These are phyloP conservation scores for Psammodynastes pulverulentus DNA, from an alignment of 2,113 vertebrate species.

Conservation along the genomic window DNA sequence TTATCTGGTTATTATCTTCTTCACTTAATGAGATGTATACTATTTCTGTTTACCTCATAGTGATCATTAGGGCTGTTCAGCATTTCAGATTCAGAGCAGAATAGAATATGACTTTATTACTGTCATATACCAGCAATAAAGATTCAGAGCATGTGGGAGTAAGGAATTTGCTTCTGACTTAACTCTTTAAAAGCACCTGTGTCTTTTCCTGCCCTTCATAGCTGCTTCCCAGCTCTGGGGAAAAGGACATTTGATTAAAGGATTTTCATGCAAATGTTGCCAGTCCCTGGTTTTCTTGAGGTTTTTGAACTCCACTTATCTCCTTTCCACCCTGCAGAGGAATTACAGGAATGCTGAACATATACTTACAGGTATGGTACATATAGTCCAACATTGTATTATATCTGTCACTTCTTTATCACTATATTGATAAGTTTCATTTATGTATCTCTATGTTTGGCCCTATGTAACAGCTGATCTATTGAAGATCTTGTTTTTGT, in stretches of 20 bases:
- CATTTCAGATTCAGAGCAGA: neutral
- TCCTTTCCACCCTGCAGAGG: neutral
- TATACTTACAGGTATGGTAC: neutral
- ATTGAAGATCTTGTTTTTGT: neutral
- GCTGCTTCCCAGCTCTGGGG: neutral
- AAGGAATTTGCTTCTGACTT: neutral
- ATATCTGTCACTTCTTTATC: neutral
- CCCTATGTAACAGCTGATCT: neutral
- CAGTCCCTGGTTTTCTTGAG: neutral
- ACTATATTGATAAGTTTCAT: neutral
- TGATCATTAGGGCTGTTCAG: neutral
- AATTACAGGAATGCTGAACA: neutral
- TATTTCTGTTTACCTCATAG: neutral
- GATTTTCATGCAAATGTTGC: neutral
- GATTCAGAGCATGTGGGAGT: neutral
- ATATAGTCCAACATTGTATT: neutral
- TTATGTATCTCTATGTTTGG: neutral
- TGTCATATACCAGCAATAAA: too few relatives aligned
- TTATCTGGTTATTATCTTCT: neutral
- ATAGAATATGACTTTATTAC: too few relatives aligned
- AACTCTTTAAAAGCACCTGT: neutral
- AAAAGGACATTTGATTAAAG: neutral
- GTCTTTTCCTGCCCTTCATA: neutral
- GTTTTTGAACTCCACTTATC: neutral
- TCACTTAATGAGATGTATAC: neutral